Conservation (phyloP, 2,888 invertebrate genomes). For the Panorpa germanica region DNA sequence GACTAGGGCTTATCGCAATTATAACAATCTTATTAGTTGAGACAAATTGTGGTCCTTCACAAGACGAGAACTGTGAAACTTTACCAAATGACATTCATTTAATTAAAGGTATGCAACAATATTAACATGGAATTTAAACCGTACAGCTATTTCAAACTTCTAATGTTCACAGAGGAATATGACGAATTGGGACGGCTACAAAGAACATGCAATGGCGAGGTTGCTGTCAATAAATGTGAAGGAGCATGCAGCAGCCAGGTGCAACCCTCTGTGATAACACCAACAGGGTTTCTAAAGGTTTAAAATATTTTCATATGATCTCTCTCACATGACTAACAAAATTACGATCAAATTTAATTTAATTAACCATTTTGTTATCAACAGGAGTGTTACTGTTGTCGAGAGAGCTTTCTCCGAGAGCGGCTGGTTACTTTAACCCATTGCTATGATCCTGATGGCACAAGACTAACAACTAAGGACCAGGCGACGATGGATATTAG, state of each 20-base stretch:
- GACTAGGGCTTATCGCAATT: too few relatives aligned
- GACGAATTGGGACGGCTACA: constrained; percentile 68
- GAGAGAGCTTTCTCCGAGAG: constrained; percentile 70
- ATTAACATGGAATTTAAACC: constrained; percentile 1
- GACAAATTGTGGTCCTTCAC: too few relatives aligned
- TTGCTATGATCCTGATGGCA: constrained; percentile 78
- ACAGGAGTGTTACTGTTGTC: constrained; percentile 89
- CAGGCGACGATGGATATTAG: constrained; percentile 62
- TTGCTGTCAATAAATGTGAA: constrained; percentile 84
- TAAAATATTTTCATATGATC: constrained; percentile 4
- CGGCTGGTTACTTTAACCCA: constrained; percentile 60
- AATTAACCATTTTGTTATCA: too few relatives aligned
- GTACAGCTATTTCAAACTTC: constrained; percentile 4
- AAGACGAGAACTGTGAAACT: constrained; percentile 69
- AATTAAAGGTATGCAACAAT: constrained; percentile 47
- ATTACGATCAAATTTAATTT: constrained; percentile 2
- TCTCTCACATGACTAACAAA: background rate
- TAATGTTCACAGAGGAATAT: constrained; percentile 53
- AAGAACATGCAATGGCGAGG: constrained; percentile 76
- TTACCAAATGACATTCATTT: constrained; percentile 72
- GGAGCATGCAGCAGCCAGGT: constrained; percentile 84
- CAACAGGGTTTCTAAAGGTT: constrained; percentile 79
- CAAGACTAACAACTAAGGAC: constrained; percentile 48
- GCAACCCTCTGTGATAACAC: constrained; percentile 73
- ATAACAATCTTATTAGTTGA: too few relatives aligned